Conservation (phyloP, 2,888 invertebrate genomes). For the Stomorhina lunata region DNA sequence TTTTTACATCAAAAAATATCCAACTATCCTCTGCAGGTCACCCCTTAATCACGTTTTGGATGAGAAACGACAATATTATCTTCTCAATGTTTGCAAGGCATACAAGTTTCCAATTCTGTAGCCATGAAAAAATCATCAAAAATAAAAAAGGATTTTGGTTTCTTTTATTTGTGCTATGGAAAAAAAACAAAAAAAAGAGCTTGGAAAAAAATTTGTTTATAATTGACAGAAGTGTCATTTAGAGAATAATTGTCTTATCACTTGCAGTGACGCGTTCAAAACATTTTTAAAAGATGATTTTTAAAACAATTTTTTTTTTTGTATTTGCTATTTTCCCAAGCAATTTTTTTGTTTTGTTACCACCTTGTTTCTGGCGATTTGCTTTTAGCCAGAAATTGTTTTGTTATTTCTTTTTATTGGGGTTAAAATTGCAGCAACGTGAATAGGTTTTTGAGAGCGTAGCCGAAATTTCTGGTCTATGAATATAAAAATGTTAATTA, state of each 20-base stretch:
- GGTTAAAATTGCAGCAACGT: background rate
- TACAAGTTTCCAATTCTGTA: constrained; percentile 12
- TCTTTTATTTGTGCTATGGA: constrained; percentile 17
- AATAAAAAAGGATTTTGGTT: constrained; percentile 39
- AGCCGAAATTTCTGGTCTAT: background rate
- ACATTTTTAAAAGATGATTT: constrained; percentile 72
- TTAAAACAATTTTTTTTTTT: constrained; percentile 11
- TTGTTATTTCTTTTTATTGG: background rate
- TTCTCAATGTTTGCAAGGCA: too few species aligned
- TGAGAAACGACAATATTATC: too few species aligned
- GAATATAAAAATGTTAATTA: background rate
- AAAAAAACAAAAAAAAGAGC: constrained; percentile 5
- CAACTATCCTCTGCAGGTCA: too few species aligned
- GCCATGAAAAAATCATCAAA: constrained; percentile 20
- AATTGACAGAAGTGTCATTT: constrained; percentile 72
- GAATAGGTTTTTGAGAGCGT: background rate
- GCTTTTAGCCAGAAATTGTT: background rate
- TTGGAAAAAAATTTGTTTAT: constrained; percentile 65
- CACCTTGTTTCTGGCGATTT: background rate
- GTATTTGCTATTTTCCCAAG: background rate
- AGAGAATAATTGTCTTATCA: constrained; percentile 76
- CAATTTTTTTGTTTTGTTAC: background rate
- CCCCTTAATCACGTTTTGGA: too few species aligned
- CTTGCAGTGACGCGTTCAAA: constrained; percentile 74
- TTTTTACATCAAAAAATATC: too few species aligned